These are phyloP conservation scores for Bactericera cockerelli DNA, from an alignment of 1,140 invertebrate species.

Conservation along the genomic window DNA sequence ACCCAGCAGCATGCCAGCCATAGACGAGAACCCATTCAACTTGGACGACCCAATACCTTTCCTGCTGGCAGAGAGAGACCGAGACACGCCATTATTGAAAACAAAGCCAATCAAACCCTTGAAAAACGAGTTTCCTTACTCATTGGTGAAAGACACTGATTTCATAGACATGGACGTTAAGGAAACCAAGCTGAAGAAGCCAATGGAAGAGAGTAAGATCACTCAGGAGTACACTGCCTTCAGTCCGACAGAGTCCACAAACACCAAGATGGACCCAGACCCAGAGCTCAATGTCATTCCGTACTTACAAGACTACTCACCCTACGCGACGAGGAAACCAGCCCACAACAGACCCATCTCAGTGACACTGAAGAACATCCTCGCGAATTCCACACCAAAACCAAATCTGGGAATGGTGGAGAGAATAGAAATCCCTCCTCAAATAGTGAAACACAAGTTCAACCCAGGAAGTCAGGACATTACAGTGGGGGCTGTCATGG, in stretches of 20 bases:
- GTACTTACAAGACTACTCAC: conserved; percentile 35
- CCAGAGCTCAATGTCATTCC: conserved; percentile 31
- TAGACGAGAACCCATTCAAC: conserved; percentile 28
- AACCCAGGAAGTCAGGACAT: neutral
- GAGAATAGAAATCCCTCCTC: conserved; percentile 10
- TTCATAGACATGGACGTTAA: neutral
- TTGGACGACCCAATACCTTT: conserved; percentile 34
- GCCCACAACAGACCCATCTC: conserved; percentile 19
- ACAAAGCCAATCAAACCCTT: conserved; percentile 29
- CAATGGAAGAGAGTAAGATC: conserved; percentile 10
- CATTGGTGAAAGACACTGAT: conserved; percentile 20
- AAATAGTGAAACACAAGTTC: neutral
- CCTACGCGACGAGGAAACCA: conserved; percentile 26
- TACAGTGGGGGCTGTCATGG: conserved; percentile 9
- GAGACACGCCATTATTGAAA: conserved; percentile 32
- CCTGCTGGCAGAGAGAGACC: conserved; percentile 28
- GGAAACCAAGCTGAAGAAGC: conserved; percentile 13
- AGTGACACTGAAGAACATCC: conserved; percentile 19
- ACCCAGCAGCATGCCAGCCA: conserved; percentile 31
- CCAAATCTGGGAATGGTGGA: neutral
- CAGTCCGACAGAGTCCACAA: conserved; percentile 21
- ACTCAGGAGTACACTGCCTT: conserved; percentile 23
- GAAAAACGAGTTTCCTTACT: conserved; percentile 24
- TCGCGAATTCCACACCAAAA: conserved; percentile 13
- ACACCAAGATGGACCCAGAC: conserved; percentile 17